phyloP scores from a whole-genome alignment of 92 coral and sea anemone species.

The Diadumene lineata region DNA sequence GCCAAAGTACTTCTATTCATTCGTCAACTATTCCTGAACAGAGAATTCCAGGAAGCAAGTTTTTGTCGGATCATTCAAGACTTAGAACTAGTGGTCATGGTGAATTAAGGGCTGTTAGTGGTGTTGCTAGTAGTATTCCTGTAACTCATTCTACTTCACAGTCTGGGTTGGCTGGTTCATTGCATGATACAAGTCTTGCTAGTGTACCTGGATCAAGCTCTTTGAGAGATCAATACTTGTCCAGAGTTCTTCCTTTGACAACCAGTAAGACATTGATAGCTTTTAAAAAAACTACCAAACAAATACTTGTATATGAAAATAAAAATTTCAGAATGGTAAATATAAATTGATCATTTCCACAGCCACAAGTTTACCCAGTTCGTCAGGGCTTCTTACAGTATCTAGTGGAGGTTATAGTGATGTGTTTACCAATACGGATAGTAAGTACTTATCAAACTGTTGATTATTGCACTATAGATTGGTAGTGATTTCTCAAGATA shows the following conservation, averaged over 20 bases:
- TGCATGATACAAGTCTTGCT: not conserved
- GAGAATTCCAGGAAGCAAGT: not conserved
- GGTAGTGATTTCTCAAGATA: no score
- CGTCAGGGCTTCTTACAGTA: not conserved
- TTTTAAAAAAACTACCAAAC: not conserved
- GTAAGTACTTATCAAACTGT: no score
- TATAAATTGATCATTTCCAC: not conserved
- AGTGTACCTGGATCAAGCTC: not conserved
- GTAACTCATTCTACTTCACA: not conserved
- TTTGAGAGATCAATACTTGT: not conserved
- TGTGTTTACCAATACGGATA: conserved; percentile 4
- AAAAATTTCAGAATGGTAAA: no score
- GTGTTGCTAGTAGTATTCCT: not conserved
- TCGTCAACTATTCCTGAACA: not conserved
- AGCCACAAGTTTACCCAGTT: conserved; percentile 19
- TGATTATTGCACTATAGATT: no score
- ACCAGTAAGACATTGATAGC: not conserved
- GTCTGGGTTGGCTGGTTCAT: not conserved
- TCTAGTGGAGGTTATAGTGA: conserved; percentile 17
- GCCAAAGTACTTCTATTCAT: not conserved
- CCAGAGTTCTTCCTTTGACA: not conserved
- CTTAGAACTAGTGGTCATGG: not conserved
- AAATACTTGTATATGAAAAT: not conserved
- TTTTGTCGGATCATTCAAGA: not conserved
- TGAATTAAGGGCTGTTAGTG: not conserved